These are phyloP conservation scores for Bursaphelenchus mucronatus DNA, from an alignment of 1,140 invertebrate species.

Conservation along the genomic window DNA sequence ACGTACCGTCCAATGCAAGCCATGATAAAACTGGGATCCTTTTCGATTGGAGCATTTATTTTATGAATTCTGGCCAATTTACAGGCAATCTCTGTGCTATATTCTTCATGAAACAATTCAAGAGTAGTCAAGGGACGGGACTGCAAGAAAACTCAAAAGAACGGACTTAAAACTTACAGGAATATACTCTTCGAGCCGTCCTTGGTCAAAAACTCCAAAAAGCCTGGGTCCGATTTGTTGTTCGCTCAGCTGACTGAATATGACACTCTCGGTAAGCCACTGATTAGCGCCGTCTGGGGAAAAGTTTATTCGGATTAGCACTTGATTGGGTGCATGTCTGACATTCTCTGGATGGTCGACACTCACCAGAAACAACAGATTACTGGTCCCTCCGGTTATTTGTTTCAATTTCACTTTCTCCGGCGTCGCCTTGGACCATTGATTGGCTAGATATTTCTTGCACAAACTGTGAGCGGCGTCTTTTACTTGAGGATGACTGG, in stretches of 20 bases:
- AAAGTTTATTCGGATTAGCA: constrained; percentile 25
- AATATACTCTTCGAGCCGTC: constrained; percentile 91
- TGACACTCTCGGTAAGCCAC: constrained; percentile 44
- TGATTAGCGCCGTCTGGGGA: constrained; percentile 29
- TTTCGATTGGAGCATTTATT: constrained; percentile 48
- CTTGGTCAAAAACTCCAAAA: constrained; percentile 87
- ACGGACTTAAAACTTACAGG: constrained; percentile 62
- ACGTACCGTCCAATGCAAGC: constrained; percentile 19
- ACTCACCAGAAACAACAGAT: background rate
- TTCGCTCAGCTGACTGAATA: constrained; percentile 67
- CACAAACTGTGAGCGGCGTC: too few relatives aligned
- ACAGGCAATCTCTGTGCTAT: constrained; percentile 37
- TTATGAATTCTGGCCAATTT: constrained; percentile 45
- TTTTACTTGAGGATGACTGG: too few relatives aligned
- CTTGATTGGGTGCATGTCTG: constrained; percentile 17
- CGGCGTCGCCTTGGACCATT: too few relatives aligned
- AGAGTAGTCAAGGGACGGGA: constrained; percentile 27
- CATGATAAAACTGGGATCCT: constrained; percentile 38
- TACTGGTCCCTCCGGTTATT: constrained; percentile 3
- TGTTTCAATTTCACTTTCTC: too few relatives aligned
- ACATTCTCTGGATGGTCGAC: background rate
- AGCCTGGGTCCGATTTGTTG: constrained; percentile 83
- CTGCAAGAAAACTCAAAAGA: constrained; percentile 18
- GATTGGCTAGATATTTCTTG: too few relatives aligned
- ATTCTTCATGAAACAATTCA: constrained; percentile 14